Conservation (phyloP, 1,140 invertebrate species). For the Thereuonema tuberculata region DNA sequence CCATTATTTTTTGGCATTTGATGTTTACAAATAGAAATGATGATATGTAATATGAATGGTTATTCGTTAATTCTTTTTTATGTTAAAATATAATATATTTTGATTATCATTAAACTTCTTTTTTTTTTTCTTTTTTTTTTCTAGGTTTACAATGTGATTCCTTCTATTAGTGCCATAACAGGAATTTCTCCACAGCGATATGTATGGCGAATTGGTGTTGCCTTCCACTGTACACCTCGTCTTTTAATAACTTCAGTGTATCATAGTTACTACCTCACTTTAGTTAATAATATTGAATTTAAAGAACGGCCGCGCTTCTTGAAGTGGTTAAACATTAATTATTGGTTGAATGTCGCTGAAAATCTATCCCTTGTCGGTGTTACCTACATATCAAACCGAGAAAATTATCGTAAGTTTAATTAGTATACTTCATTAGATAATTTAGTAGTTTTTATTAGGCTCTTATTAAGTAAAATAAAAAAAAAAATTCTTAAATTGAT, state of each 20-base stretch:
- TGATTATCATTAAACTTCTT: too few species aligned
- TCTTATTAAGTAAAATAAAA: constrained; percentile 1
- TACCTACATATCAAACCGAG: constrained; percentile 81
- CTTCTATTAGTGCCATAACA: constrained; percentile 81
- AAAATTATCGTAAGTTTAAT: constrained; percentile 76
- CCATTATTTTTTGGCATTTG: too few species aligned
- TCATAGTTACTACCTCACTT: constrained; percentile 59
- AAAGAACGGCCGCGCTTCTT: constrained; percentile 34
- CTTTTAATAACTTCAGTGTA: constrained; percentile 70
- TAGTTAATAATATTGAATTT: constrained; percentile 27
- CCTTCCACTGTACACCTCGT: constrained; percentile 73
- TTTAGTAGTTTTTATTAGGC: not conserved
- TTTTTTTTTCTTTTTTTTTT: constrained; percentile 21
- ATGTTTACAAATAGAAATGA: too few species aligned
- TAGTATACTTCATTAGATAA: not conserved
- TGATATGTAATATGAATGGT: too few species aligned
- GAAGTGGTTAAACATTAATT: constrained; percentile 52
- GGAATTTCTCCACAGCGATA: constrained; percentile 81
- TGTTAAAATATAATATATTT: too few species aligned
- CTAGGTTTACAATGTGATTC: constrained; percentile 79
- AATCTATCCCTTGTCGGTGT: constrained; percentile 68
- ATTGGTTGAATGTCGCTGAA: constrained; percentile 72
- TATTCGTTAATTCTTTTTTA: too few species aligned
- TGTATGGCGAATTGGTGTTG: constrained; percentile 80
- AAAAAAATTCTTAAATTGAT: not conserved